Base-by-base conservation (phyloP, 2,113 vertebrate genomes). In the Pipa parva region DNA sequence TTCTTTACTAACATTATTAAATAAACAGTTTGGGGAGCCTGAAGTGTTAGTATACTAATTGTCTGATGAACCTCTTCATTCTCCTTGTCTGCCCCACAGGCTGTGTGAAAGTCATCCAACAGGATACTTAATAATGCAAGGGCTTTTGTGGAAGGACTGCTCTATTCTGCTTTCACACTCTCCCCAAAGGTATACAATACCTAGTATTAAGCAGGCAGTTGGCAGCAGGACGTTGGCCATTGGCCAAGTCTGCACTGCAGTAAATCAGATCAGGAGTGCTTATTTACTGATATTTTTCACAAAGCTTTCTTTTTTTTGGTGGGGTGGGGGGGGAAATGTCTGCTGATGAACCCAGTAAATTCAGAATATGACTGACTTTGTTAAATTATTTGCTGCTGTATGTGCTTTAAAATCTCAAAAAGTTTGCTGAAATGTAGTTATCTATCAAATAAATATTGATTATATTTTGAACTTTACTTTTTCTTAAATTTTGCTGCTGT, bases 161-260 rank as follows among this genome's bases (percentile, higher is more conserved):
- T 42, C 20, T 73, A 1, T 64, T 42, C 17, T 75, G 67, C 56
- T 63, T 69, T 61, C 42, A 56, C 10, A 2, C 26, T 31, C 24
- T 73, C 73, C 77, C 46, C 59, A 4, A 77, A 79, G 72, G 71
- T 77, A 31, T 76, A 17, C 48, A 56, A 42, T 60, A 52, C 56
- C 64, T 78, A 73, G 59, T 76, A 37, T 68, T 65, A 72, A 33
- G 33, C 0, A 0, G 39, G 7, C 50, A 27, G 46, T 70, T 82
- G 77, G 72, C 71, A 72, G n/a, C 64, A 24, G 70, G 36, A 57
- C 0, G 0, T n/a, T 82, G 83, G 73, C 29, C 58, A 63, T 1
- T n/a, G 66, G 81, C 80, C 80, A 80, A 26, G 27, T 74, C 79
- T 81, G 77, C 77, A 74, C 72, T 78, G 78, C 82, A 80, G 71